Percentiles rank a stretch among this genome's conserved stretches.
phyloP scores from a whole-genome alignment of 2,797 vertebrate genomes.

The Gymnothorax reevesii region DNA sequence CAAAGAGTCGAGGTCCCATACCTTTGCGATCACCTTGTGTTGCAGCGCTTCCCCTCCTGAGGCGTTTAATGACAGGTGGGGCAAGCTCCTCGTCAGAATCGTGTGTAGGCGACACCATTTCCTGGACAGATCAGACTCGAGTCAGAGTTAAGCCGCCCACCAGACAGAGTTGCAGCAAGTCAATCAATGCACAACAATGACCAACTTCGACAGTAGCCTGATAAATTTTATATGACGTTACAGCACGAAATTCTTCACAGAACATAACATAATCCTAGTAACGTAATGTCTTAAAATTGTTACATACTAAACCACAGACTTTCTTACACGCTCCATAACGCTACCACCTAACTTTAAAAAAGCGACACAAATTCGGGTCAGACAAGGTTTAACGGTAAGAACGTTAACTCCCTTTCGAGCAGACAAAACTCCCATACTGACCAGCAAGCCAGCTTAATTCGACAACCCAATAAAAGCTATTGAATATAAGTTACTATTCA shows the following conservation, averaged over 20 bases:
- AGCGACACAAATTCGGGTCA: background rate
- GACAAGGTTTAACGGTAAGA: background rate
- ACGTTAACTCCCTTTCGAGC: no score
- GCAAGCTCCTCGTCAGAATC: constrained; percentile 47
- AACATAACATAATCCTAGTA: background rate
- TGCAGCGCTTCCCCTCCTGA: constrained; percentile 53
- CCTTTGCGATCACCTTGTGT: constrained; percentile 55
- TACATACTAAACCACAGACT: background rate
- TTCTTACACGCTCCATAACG: background rate
- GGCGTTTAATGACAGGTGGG: constrained; percentile 53
- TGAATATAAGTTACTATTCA: background rate
- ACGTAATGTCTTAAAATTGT: background rate
- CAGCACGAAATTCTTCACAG: background rate
- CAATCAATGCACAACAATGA: background rate
- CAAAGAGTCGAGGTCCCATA: constrained; percentile 20
- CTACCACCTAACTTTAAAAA: background rate
- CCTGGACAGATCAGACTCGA: constrained; percentile 19
- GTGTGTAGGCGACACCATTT: background rate
- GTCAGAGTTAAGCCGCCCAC: background rate
- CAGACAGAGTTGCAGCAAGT: background rate
- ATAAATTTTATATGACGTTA: background rate
- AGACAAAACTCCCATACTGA: background rate
- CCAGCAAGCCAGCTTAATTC: background rate
- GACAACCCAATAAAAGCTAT: background rate
- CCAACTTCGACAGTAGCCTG: background rate